These are phyloP conservation scores for Morpho achilles DNA, from an alignment of 2,888 invertebrate species.

Conservation along the genomic window DNA sequence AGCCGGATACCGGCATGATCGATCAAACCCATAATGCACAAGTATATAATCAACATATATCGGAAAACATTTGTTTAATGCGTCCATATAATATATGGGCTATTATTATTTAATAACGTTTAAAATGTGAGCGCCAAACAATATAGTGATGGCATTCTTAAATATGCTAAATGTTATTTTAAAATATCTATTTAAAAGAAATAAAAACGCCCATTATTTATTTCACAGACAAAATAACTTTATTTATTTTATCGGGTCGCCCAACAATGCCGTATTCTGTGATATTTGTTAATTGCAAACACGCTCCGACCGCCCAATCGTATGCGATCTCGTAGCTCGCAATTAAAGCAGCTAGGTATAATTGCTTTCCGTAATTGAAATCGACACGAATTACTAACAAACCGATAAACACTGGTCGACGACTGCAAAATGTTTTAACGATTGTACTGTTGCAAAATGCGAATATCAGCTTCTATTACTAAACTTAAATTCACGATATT, in stretches of 20 bases:
- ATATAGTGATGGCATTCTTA: no score
- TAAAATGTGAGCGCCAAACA: no score
- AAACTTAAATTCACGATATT: no score
- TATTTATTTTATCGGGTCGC: neutral
- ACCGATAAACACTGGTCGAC: constrained; percentile 19
- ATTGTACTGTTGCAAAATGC: neutral
- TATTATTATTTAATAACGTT: no score
- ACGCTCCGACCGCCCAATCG: constrained; percentile 26
- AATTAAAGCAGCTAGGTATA: constrained; percentile 44
- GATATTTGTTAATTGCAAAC: constrained; percentile 32
- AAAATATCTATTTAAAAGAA: constrained; percentile 2
- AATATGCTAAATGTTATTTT: neutral
- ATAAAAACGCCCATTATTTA: constrained; percentile 6
- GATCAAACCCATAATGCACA: no score
- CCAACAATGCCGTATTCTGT: constrained; percentile 10
- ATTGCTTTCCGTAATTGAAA: constrained; percentile 56
- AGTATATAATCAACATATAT: no score
- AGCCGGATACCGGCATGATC: no score
- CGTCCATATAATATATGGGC: no score
- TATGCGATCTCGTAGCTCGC: constrained; percentile 38
- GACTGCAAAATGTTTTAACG: neutral
- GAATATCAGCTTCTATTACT: neutral
- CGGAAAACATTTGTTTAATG: no score
- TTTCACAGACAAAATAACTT: constrained; percentile 15
- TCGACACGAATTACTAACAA: constrained; percentile 34